These are phyloP conservation scores for Phoeniculus purpureus DNA, from an alignment of 2,797 vertebrate species.

Conservation along the genomic window DNA sequence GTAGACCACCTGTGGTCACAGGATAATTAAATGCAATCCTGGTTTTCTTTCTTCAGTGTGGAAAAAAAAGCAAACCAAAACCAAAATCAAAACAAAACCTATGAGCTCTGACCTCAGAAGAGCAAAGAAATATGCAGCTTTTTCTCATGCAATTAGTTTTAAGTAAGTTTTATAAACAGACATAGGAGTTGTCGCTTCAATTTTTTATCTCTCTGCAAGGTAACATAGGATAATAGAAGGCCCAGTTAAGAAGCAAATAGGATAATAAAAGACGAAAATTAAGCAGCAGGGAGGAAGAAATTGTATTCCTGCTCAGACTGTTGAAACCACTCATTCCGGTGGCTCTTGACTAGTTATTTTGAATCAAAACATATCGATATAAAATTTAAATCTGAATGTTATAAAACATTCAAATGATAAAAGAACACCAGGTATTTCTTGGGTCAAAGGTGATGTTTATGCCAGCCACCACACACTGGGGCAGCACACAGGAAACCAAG, in stretches of 20 bases:
- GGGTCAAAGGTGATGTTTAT: neutral
- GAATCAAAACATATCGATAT: neutral
- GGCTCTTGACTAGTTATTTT: neutral
- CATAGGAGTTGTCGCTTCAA: neutral
- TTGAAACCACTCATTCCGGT: neutral
- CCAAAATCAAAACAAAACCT: neutral
- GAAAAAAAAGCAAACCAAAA: neutral
- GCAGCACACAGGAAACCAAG: neutral
- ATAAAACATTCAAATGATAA: neutral
- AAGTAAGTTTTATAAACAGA: slow-evolving; percentile 36
- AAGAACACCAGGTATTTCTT: neutral
- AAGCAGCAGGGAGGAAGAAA: neutral
- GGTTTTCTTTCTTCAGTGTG: slow-evolving; percentile 21
- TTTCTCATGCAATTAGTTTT: slow-evolving; percentile 51
- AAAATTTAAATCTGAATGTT: neutral
- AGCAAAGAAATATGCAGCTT: slow-evolving; percentile 26
- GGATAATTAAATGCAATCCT: slow-evolving; percentile 67
- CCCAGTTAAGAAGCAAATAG: too few relatives aligned
- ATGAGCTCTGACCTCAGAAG: slow-evolving; percentile 27
- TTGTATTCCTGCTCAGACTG: neutral
- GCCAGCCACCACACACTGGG: too few relatives aligned
- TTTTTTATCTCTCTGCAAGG: slow-evolving; percentile 29
- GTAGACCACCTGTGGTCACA: slow-evolving; percentile 50
- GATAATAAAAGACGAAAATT: neutral
- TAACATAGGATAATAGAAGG: slow-evolving; percentile 9